Conservation (phyloP, 35 echinoderm and acorn worm genomes). For the Apostichopus parvimensis region DNA sequence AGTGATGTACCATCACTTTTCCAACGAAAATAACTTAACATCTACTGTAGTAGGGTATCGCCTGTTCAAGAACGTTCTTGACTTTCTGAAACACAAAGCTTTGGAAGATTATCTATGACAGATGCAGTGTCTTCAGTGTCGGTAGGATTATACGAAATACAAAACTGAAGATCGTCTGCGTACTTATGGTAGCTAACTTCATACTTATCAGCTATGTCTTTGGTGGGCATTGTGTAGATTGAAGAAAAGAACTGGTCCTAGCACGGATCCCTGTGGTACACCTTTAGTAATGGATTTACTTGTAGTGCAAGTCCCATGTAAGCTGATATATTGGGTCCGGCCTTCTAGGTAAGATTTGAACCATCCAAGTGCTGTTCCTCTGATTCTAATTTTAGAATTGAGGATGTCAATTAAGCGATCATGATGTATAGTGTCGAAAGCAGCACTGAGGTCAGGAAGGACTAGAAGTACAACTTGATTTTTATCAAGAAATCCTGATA, state of each 20-base stretch:
- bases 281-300: not conserved
- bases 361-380: not conserved
- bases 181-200: slow-evolving; percentile 3
- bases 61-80: too few relatives aligned
- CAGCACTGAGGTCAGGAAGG: slow-evolving; percentile 1
- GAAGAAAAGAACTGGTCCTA: not conserved
- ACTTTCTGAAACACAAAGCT: too few relatives aligned
- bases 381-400: not conserved
- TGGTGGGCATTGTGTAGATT: slow-evolving; percentile 1
- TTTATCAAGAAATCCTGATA: slow-evolving; percentile 3
- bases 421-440: slow-evolving; percentile 27
- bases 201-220: not conserved
- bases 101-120: too few relatives aligned
- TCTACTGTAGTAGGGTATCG: too few relatives aligned
- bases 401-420: slow-evolving; percentile 11
- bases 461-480: slow-evolving; percentile 5
- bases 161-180: not conserved
- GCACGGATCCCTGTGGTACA: not conserved
- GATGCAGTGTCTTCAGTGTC: not conserved
- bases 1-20: too few relatives aligned
- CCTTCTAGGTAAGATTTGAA: not conserved
- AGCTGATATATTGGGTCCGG: not conserved
- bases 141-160: not conserved
- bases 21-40: too few relatives aligned
- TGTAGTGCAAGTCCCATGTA: not conserved